Conservation (phyloP, 2,113 vertebrate species). For the Phoxinus phoxinus region DNA sequence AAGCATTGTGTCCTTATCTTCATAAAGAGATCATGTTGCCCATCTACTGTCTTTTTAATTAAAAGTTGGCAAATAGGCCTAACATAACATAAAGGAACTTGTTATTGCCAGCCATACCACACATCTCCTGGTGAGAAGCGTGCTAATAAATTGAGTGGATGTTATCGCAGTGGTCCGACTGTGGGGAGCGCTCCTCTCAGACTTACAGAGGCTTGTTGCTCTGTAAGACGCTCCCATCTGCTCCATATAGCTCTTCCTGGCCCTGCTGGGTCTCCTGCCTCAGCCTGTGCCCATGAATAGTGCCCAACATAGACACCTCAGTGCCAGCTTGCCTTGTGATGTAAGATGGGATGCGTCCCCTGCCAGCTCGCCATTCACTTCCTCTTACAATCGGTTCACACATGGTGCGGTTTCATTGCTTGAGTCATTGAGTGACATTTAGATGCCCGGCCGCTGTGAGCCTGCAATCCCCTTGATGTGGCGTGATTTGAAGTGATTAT, state of each 20-base stretch:
- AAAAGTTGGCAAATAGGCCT: neutral
- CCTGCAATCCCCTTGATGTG: constrained; percentile 5
- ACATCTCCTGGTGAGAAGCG: constrained; percentile 4
- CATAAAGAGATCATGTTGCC: neutral
- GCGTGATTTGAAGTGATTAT: constrained; percentile 5
- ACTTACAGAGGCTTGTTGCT: constrained; percentile 39
- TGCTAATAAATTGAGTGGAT: constrained; percentile 52
- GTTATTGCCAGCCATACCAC: constrained; percentile 13
- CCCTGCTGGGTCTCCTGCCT: constrained; percentile 63
- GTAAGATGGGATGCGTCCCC: constrained; percentile 41
- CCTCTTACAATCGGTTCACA: constrained; percentile 46
- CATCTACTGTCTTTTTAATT: neutral
- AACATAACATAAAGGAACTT: neutral
- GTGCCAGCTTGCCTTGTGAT: constrained; percentile 46
- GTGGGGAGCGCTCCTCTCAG: constrained; percentile 36
- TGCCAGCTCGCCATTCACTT: constrained; percentile 50
- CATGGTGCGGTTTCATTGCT: constrained; percentile 1
- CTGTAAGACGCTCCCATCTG: constrained; percentile 65
- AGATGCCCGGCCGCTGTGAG: neutral
- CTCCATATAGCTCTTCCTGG: constrained; percentile 67
- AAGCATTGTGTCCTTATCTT: no score
- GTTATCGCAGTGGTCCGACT: constrained; percentile 39
- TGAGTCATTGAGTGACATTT: constrained; percentile 37
- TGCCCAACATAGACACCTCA: constrained; percentile 26
- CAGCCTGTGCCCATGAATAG: constrained; percentile 56